phyloP scores from a whole-genome alignment of 2,888 invertebrate genomes.

The Diaphora mendica region DNA sequence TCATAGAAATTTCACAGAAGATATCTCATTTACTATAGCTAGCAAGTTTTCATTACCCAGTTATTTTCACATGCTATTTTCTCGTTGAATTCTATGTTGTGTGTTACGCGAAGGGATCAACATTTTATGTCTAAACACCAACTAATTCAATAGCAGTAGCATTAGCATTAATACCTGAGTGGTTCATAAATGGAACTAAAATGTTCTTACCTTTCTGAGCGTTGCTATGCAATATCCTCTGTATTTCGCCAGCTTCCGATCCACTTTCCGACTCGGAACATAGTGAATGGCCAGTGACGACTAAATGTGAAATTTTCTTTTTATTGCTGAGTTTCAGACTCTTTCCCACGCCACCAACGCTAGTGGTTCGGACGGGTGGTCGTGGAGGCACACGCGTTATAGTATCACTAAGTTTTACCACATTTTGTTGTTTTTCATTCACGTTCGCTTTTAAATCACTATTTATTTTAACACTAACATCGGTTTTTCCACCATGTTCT shows the following conservation, averaged over 20 bases:
- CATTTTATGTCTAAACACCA: background rate
- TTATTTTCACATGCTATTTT: too few relatives aligned
- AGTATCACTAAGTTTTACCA: slow-evolving; percentile 48
- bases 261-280: slow-evolving; percentile 90
- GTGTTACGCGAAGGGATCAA: background rate
- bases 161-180: background rate
- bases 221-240: slow-evolving; percentile 85
- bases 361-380: slow-evolving; percentile 76
- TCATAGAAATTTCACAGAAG: too few relatives aligned
- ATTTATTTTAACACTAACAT: slow-evolving; percentile 39
- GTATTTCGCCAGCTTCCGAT: slow-evolving; percentile 90
- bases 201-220: slow-evolving; percentile 58
- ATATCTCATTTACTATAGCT: too few relatives aligned
- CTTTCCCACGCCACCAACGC: slow-evolving; percentile 60
- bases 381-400: slow-evolving; percentile 62
- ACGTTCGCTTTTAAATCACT: slow-evolving; percentile 48
- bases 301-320: slow-evolving; percentile 52
- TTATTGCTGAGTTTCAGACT: slow-evolving; percentile 53
- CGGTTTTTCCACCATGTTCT: slow-evolving; percentile 52
- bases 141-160: background rate
- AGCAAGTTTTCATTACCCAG: too few relatives aligned
- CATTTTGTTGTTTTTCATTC: slow-evolving; percentile 38
- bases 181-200: slow-evolving; percentile 14
- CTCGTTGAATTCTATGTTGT: too few relatives aligned
- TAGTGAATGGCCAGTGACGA: slow-evolving; percentile 56